Conservation (phyloP, 2,888 invertebrate species). For the Platypus cylindrus region DNA sequence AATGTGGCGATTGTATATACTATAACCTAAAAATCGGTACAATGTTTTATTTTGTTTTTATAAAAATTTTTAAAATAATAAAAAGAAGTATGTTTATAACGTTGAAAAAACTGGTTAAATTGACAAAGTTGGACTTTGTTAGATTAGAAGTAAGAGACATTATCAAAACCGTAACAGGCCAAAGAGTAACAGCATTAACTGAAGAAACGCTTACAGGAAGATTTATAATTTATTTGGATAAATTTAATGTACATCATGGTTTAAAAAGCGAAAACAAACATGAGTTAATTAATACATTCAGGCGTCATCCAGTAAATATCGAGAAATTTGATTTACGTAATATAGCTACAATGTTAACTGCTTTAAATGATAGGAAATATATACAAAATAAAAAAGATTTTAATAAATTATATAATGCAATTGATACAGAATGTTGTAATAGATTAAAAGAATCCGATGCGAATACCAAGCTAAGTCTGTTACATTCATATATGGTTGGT, state of each 20-base stretch:
- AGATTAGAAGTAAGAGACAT: constrained; percentile 3
- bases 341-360: constrained; percentile 13
- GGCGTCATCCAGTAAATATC: constrained; percentile 8
- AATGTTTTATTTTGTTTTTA: too few species aligned
- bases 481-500: constrained; percentile 26
- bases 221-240: constrained; percentile 20
- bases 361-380: constrained; percentile 12
- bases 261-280: constrained; percentile 3
- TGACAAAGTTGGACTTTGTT: constrained; percentile 2
- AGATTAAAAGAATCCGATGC: constrained; percentile 21
- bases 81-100: constrained; percentile 5
- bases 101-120: constrained; percentile 5
- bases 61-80: too few species aligned
- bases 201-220: constrained; percentile 22
- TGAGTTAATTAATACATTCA: constrained; percentile 6
- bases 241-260: constrained; percentile 8
- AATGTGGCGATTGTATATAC: too few species aligned
- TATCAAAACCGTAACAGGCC: constrained; percentile 8
- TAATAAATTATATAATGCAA: constrained; percentile 19
- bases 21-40: too few species aligned
- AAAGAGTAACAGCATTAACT: constrained; percentile 7
- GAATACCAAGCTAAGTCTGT: constrained; percentile 22
- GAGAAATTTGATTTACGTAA: constrained; percentile 12
- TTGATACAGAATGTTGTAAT: constrained; percentile 29
- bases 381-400: constrained; percentile 16